Percentiles rank a stretch among this genome's conserved stretches.
These are phyloP conservation scores for Sesamia inferens DNA, from an alignment of 2,888 invertebrate species.

Conservation along the genomic window DNA sequence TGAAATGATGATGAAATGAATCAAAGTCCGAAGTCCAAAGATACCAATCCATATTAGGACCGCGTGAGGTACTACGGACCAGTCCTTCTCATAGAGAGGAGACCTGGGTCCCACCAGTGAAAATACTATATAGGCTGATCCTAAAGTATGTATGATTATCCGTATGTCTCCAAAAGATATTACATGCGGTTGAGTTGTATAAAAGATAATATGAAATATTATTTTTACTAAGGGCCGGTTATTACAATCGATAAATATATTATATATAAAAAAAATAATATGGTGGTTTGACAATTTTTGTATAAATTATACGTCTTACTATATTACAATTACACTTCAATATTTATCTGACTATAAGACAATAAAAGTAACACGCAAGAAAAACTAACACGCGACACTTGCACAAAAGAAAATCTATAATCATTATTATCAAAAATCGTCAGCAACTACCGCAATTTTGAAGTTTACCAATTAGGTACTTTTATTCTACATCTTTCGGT, in stretches of 20 bases:
- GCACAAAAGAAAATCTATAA: constrained; percentile 7
- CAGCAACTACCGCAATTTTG: not conserved
- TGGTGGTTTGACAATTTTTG: not conserved
- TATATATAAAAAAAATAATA: not conserved
- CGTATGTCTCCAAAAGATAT: not conserved
- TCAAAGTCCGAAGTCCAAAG: too few species aligned
- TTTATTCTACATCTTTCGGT: constrained; percentile 22
- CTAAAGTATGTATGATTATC: too few species aligned
- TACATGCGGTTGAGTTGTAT: not conserved
- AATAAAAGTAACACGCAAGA: not conserved
- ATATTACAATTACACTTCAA: not conserved
- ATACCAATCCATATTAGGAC: not conserved
- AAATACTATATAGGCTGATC: not conserved
- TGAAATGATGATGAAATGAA: too few species aligned
- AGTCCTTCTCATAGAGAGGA: not conserved
- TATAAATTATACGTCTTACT: too few species aligned
- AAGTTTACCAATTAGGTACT: constrained; percentile 30
- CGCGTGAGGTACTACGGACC: not conserved
- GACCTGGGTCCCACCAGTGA: too few species aligned
- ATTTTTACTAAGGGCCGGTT: too few species aligned
- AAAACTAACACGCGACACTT: too few species aligned
- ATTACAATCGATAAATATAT: too few species aligned
- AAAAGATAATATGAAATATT: not conserved
- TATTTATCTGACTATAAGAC: not conserved
- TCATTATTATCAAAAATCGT: not conserved